Evolutionary conservation across 2,113 vertebrate genomes (phyloP), one percentile per base, ranked within the genome.

Genomic region (Campylomormyrus tamandua): DNA sequence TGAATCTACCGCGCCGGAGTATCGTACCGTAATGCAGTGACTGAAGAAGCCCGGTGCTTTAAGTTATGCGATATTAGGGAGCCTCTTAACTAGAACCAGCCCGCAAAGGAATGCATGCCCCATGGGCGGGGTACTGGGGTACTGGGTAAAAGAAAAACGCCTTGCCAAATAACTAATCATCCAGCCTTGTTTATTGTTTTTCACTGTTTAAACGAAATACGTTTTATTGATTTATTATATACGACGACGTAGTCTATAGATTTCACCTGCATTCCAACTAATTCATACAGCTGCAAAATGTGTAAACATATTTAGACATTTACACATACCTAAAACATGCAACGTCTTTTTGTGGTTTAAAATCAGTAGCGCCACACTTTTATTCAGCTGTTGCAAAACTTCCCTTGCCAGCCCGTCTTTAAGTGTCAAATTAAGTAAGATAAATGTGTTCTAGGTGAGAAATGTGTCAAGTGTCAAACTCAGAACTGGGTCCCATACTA

Each of bases 71-170:
- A 31, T 24, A n/a, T 70, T 0, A 88, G 87, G 90, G 90, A 91
- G 58, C 92, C 92, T 92, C 92, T 92, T 90, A 70, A 89, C 89
- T 89, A 77, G 56, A 91, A 90, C 52, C 87, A 88, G 46, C 46
- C 66, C 70, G 27, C 45, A 42, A 48, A 92, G 93, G 91, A 92
- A 94, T 95, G 92, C 87, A 66, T 90, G 90, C 88, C 92, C 92
- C 89, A 6, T 77, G 86, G 94, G 91, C 50, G 19, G 58, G 2
- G 35, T 24, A 70, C 46, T 49, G 85, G 6, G 92, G 93, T 90
- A 89, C 10, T 13, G 87, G 27, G n/a, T 93, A 93, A 94, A 93
- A 84, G 31, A 56, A 21, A 89, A 7, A 93, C 91, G 92, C 50
- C 80, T n/a, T 92, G 92, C 88, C 89, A 92, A 58, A 17, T 70